Conservation (phyloP, 2,888 invertebrate genomes). For the Poecilobothrus nobilitatus region DNA sequence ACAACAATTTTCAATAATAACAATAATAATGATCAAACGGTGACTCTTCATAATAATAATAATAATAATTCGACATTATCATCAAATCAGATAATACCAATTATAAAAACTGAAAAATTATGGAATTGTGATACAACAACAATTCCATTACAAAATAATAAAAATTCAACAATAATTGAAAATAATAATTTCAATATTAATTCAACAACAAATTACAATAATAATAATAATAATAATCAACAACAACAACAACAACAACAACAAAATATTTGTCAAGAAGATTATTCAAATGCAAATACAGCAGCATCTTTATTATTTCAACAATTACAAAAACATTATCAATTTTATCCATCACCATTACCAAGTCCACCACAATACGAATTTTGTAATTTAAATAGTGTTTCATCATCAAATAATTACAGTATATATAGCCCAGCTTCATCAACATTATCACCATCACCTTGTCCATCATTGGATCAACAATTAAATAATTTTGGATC, state of each 20-base stretch:
- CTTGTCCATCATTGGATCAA: constrained; percentile 39
- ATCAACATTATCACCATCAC: constrained; percentile 28
- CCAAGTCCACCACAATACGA: constrained; percentile 40
- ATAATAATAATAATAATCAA: constrained; percentile 19
- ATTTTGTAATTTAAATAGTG: constrained; percentile 12
- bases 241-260: constrained; percentile 20
- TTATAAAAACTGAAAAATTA: constrained; percentile 40
- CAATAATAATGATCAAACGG: constrained; percentile 14
- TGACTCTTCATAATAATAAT: background rate
- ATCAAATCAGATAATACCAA: constrained; percentile 19
- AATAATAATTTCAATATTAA: constrained; percentile 20
- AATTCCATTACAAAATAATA: constrained; percentile 8
- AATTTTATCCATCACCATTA: constrained; percentile 36
- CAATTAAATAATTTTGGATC: constrained; percentile 14
- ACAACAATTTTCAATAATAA: constrained; percentile 30
- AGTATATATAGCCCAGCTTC: background rate
- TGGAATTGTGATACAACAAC: constrained; percentile 29
- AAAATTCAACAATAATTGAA: constrained; percentile 21
- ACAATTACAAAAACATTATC: constrained; percentile 27
- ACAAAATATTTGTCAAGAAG: background rate
- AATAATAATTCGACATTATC: constrained; percentile 17
- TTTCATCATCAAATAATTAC: constrained; percentile 5
- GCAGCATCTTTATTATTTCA: constrained; percentile 25
- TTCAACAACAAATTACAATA: constrained; percentile 22
- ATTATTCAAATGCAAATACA: constrained; percentile 5